A percentile compares a stretch with the other conserved stretches of the same genome.
Evolutionary conservation across 2,113 vertebrate species (phyloP).

Genomic region (Lota lota): DNA sequence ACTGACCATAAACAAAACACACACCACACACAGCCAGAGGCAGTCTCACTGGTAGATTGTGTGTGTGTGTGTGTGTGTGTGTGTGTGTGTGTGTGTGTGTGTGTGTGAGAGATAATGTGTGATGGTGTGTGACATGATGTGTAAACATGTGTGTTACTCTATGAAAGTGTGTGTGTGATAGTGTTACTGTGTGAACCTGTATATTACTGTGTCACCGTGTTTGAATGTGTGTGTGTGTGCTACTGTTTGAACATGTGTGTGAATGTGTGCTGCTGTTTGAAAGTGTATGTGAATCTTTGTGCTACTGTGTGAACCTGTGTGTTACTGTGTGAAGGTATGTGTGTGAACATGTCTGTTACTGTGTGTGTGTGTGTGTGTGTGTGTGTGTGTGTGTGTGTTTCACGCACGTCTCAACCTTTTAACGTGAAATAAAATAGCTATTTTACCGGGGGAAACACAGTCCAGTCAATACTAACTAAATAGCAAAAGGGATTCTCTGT

Average conservation of each 20-base stretch:
- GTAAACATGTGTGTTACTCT: background rate
- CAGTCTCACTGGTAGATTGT: too few species aligned
- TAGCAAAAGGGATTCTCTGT: too few species aligned
- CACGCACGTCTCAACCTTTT: too few species aligned
- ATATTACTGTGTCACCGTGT: background rate
- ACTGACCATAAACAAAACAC: background rate
- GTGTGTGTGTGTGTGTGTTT: background rate
- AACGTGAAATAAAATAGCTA: too few species aligned
- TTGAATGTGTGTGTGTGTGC: conserved; percentile 8
- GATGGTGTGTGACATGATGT: background rate
- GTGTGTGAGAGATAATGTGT: background rate
- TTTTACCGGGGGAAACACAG: too few species aligned
- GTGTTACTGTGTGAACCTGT: background rate
- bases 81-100: background rate
- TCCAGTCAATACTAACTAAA: too few species aligned
- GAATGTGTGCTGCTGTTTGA: conserved; percentile 3
- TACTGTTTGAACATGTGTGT: background rate
- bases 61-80: background rate
- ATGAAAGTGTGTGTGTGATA: background rate
- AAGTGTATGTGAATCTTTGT: background rate
- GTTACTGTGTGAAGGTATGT: background rate
- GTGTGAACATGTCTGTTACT: background rate
- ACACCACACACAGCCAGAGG: background rate
- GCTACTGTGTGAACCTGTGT: background rate
- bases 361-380: conserved; percentile 10